Base-by-base conservation (phyloP, 2,113 vertebrate genomes). In the Ictalurus furcatus region DNA sequence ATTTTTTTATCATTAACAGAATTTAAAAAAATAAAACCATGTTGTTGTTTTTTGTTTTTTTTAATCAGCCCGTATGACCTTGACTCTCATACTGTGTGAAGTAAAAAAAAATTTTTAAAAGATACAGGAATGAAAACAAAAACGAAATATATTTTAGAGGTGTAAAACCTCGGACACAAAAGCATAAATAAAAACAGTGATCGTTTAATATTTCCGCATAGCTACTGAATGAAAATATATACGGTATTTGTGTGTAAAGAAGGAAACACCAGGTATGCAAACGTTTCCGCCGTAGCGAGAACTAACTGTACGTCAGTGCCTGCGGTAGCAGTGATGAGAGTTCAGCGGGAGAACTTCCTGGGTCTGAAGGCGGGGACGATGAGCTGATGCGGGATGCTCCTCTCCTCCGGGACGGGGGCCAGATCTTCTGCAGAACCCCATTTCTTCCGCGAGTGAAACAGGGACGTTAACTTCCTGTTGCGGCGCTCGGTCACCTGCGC, bases 401-500 rank as follows among this genome's bases (percentile, higher is more conserved):
- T 92, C 90, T 95, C 91, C 78, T 96, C 94, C n/a, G 92, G 92
- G 0, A 90, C 88, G 0, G 94, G 93, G 4, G 92, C 93, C 83
- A 95, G 91, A 6, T 96, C 95, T 90, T 96, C 92, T 0, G 93
- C 94, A 0, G 93, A 96, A 40, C 95, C 95, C 95, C 95, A 94
- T 90, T 91, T 95, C 84, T 92, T 90, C 93, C 93, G 96, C 80
- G 95, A 95, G 56, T 96, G 94, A 88, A 96, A 96, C 61, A 96
- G 88, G 0, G 95, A 94, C 0, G 54, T 91, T 90, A 96, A 76
- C 91, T 96, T 96, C 90, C 94, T 92, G 93, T 95, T 95, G 86
- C 93, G 92, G 88, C 95, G 94, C 89, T 95, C 96, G 23, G 91
- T 91, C 78, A 89, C 95, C 90, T 95, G 96, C 52, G 92, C 92